These are phyloP conservation scores for Circaetus gallicus DNA, from an alignment of 2,113 vertebrate genomes.

Conservation along the genomic window DNA sequence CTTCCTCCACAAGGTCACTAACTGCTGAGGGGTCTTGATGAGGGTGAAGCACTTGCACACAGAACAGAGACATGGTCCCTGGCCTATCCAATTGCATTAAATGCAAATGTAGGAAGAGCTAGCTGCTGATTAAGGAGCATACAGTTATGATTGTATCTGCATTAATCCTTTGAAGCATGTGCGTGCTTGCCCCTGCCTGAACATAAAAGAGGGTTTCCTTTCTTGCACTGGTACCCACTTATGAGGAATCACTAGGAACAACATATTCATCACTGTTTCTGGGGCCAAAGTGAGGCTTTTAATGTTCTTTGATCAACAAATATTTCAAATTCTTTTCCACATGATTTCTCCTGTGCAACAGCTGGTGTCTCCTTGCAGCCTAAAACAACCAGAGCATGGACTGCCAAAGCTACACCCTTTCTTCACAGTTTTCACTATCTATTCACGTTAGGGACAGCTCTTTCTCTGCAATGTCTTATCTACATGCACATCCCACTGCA, in stretches of 20 bases:
- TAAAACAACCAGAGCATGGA: background rate
- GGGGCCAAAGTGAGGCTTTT: background rate
- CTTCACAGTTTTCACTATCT: background rate
- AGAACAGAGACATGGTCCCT: background rate
- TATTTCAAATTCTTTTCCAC: background rate
- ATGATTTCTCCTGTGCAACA: background rate
- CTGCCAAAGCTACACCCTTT: accelerated
- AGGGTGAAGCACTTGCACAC: background rate
- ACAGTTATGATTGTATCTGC: background rate
- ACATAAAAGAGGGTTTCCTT: background rate
- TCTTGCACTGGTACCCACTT: no score
- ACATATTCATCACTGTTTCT: background rate
- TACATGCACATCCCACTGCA: background rate
- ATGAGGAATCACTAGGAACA: background rate
- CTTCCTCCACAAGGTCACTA: background rate
- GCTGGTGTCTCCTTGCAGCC: background rate
- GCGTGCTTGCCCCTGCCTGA: accelerated
- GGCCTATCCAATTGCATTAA: background rate
- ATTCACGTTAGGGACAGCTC: background rate
- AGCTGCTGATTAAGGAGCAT: background rate
- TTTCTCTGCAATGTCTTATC: background rate
- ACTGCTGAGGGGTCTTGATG: background rate
- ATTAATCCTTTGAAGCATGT: background rate
- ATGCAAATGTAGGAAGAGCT: background rate
- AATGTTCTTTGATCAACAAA: background rate